Conservation (phyloP, 2,113 vertebrate genomes). For the Archilochus colubris region DNA sequence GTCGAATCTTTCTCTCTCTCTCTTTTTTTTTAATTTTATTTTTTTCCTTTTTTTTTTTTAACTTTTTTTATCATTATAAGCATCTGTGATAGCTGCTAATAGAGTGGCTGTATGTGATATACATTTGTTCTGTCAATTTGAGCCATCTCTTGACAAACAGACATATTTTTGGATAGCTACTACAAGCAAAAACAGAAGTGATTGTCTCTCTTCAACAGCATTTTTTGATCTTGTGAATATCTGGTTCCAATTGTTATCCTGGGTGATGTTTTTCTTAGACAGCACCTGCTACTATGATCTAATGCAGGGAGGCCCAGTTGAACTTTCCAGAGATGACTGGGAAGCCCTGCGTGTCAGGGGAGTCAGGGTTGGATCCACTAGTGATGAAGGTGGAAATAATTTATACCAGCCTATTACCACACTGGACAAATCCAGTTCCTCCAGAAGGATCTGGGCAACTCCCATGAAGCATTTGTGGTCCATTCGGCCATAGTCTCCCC, state of each 20-base stretch:
- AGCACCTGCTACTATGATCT: constrained; percentile 86
- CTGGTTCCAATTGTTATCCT: constrained; percentile 84
- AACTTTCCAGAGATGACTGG: constrained; percentile 96
- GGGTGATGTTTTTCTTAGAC: constrained; percentile 70
- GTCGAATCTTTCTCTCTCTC: constrained; percentile 17
- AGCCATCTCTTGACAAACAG: constrained; percentile 75
- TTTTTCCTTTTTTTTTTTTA: not conserved
- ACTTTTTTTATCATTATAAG: constrained; percentile 50
- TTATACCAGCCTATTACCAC: constrained; percentile 99
- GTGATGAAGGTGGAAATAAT: constrained; percentile 94
- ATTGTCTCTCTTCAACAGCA: constrained; percentile 97
- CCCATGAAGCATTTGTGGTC: constrained; percentile 99
- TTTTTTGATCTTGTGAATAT: constrained; percentile 84
- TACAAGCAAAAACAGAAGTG: constrained; percentile 88
- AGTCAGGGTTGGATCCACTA: constrained; percentile 96
- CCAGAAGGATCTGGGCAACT: constrained; percentile 96
- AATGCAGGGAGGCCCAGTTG: constrained; percentile 90
- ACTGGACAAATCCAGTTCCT: constrained; percentile 95
- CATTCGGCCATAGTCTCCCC: constrained; percentile 98
- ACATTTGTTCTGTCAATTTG: constrained; percentile 75
- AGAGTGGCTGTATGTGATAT: constrained; percentile 53
- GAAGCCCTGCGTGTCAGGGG: constrained; percentile 95
- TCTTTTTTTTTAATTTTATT: not conserved
- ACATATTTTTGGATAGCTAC: constrained; percentile 75
- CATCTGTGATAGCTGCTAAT: constrained; percentile 71